phyloP scores from a whole-genome alignment of 2,113 vertebrate species.

The Myiozetetes cayanensis region DNA sequence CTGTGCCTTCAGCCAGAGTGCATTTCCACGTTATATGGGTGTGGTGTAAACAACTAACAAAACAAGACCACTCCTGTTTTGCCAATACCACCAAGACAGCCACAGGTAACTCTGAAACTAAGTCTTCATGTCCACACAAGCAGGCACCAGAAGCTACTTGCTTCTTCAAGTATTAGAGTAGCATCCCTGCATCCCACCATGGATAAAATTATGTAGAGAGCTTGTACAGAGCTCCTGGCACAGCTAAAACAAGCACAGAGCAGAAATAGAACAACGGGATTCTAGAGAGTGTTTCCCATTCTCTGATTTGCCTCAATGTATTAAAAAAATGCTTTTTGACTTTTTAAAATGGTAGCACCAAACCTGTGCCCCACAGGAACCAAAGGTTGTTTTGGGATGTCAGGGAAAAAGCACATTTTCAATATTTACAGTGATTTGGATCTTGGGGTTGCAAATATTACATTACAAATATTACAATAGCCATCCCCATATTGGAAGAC shows the following conservation, averaged over 20 bases:
- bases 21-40: too few relatives aligned
- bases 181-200: not conserved
- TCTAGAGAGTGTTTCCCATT: not conserved
- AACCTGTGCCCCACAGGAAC: not conserved
- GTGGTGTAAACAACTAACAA: not conserved
- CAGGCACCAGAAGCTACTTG: not conserved
- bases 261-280: not conserved
- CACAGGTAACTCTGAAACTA: not conserved
- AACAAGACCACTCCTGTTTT: not conserved
- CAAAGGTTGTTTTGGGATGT: not conserved
- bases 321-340: not conserved
- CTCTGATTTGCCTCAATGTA: not conserved
- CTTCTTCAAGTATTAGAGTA: not conserved
- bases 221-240: not conserved
- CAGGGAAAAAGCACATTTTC: not conserved
- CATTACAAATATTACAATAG: not conserved
- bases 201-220: not conserved
- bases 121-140: not conserved
- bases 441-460: not conserved
- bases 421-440: not conserved
- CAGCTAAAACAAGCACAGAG: not conserved
- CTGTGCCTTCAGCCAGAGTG: rapidly evolving
- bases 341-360: not conserved
- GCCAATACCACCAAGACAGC: not conserved
- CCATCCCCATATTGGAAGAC: not conserved